These are phyloP conservation scores for Heliconius congener DNA, from an alignment of 1,140 invertebrate species.

Conservation along the genomic window DNA sequence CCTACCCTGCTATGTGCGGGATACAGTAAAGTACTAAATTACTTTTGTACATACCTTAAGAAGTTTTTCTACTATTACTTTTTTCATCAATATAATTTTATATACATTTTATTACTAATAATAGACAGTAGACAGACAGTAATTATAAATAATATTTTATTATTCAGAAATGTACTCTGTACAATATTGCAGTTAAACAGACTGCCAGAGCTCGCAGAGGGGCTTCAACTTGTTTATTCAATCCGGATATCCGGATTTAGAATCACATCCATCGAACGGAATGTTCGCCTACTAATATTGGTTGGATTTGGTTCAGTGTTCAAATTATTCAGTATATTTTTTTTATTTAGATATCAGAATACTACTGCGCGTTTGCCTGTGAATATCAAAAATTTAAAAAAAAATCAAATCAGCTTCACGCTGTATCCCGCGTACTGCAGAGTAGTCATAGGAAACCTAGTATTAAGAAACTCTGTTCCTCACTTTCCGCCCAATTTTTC, in stretches of 20 bases:
- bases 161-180: not conserved
- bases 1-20: no score
- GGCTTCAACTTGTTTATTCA: constrained; percentile 4
- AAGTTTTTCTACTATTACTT: no score
- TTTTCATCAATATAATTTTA: not conserved
- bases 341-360: not conserved
- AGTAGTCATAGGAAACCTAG: no score
- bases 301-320: not conserved
- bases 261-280: not conserved
- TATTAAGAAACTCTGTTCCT: no score
- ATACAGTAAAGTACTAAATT: no score
- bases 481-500: no score
- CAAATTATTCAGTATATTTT: not conserved
- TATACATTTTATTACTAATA: not conserved
- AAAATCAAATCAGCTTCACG: no score
- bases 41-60: no score
- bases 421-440: no score
- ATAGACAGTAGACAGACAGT: no score
- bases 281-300: not conserved
- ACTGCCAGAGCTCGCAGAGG: not conserved
- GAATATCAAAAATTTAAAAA: no score
- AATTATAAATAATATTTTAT: not conserved
- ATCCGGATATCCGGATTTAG: constrained; percentile 10
- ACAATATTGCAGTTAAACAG: not conserved
- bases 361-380: not conserved